phyloP scores from a whole-genome alignment of 2,113 vertebrate species.

The Barbus barbus region DNA sequence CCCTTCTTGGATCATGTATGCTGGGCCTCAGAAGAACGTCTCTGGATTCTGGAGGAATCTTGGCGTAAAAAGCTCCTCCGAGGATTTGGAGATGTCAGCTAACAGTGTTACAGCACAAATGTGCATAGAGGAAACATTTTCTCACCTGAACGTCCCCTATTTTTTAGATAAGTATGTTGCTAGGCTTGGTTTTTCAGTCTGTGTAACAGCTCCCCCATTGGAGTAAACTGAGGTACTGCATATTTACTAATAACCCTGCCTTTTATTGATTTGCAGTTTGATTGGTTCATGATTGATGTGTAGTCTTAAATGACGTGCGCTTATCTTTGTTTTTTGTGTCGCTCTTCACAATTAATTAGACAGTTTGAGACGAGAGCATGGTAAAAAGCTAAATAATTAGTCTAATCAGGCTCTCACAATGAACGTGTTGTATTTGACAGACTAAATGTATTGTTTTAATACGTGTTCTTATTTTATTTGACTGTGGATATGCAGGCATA shows the following conservation, averaged over 20 bases:
- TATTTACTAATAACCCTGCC: background rate
- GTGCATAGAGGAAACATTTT: constrained; percentile 26
- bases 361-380: background rate
- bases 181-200: constrained; percentile 50
- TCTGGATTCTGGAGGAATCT: constrained; percentile 58
- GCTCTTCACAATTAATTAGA: constrained; percentile 1
- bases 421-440: background rate
- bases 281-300: no score
- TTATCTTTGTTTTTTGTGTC: constrained; percentile 9
- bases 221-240: constrained; percentile 56
- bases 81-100: constrained; percentile 37
- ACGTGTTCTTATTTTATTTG: background rate
- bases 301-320: no score
- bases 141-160: constrained; percentile 17
- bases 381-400: constrained; percentile 13
- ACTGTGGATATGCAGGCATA: background rate
- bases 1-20: background rate
- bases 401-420: background rate
- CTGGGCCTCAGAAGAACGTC: background rate
- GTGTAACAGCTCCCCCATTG: constrained; percentile 77
- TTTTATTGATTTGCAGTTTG: no score
- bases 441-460: constrained; percentile 25
- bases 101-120: constrained; percentile 55
- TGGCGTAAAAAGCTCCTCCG: constrained; percentile 26
- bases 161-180: background rate